These are phyloP conservation scores for Sthenelais limicola DNA, from an alignment of 2,888 invertebrate species.

Conservation along the genomic window DNA sequence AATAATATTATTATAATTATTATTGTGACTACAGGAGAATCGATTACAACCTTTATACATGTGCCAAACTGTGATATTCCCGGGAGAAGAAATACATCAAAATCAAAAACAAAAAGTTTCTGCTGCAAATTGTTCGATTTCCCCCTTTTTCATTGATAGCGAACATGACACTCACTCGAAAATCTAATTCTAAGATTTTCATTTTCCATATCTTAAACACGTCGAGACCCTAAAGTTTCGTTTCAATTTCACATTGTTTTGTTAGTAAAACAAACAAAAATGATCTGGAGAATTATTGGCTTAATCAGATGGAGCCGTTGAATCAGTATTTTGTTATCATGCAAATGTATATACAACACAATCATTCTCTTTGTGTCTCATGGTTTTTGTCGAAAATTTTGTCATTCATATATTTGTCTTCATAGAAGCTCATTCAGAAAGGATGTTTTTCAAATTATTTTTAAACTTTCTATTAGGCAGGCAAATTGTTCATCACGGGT, in stretches of 20 bases:
- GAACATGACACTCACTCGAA: too few species aligned
- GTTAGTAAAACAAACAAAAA: constrained; percentile 20
- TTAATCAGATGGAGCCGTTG: constrained; percentile 32
- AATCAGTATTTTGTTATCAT: constrained; percentile 34
- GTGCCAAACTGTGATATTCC: constrained; percentile 40
- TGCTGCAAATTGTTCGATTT: constrained; percentile 37
- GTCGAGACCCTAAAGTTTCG: too few species aligned
- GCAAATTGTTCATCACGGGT: constrained; percentile 13
- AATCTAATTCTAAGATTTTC: too few species aligned
- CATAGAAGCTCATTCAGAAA: too few species aligned
- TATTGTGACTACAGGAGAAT: constrained; percentile 12
- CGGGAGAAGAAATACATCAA: constrained; percentile 39
- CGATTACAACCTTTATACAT: constrained; percentile 22
- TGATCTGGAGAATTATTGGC: constrained; percentile 31
- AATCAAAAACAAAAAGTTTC: constrained; percentile 34
- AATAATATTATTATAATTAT: constrained; percentile 22
- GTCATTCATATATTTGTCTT: too few species aligned
- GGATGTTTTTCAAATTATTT: not conserved
- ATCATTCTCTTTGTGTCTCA: constrained; percentile 26
- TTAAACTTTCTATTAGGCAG: not conserved
- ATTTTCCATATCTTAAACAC: too few species aligned
- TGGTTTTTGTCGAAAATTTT: too few species aligned
- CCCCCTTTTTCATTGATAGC: too few species aligned
- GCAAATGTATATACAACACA: constrained; percentile 1
- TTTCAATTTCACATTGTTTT: too few species aligned